phyloP scores from a whole-genome alignment of 2,797 vertebrate genomes.

The Cirrhinus molitorella region DNA sequence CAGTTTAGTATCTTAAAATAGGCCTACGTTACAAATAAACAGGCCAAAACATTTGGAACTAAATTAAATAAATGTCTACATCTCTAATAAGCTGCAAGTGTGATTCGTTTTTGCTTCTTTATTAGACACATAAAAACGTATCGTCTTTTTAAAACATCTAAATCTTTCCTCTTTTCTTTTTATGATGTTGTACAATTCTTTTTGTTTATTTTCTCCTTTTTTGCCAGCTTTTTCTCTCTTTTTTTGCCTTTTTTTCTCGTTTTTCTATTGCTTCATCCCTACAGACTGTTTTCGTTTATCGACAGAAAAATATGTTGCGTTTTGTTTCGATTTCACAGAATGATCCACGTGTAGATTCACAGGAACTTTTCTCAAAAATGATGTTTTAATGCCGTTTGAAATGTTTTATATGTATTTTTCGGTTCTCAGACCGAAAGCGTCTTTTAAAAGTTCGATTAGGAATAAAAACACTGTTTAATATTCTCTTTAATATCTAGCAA shows the following conservation, averaged over 20 bases:
- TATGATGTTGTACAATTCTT: background rate
- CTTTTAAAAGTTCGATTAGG: background rate
- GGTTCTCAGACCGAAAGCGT: background rate
- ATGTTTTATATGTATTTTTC: background rate
- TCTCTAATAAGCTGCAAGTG: background rate
- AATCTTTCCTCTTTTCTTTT: no score
- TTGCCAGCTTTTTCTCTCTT: background rate
- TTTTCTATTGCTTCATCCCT: background rate
- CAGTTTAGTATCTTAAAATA: background rate
- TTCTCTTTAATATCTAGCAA: background rate
- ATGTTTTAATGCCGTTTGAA: background rate
- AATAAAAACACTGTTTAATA: background rate
- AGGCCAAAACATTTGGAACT: background rate
- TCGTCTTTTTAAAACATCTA: no score
- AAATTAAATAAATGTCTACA: background rate
- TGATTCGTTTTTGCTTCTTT: background rate
- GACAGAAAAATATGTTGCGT: background rate
- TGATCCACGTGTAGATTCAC: background rate
- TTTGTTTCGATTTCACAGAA: background rate
- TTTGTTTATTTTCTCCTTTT: background rate
- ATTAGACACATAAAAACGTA: no score
- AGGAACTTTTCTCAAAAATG: fast-evolving
- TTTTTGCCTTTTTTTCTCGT: background rate
- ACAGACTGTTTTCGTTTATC: background rate
- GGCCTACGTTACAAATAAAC: no score